A percentile compares a stretch with the other conserved stretches of the same genome.
phyloP scores from a whole-genome alignment of 1,140 invertebrate species.

The Pseudomyrmex flavicornis region DNA sequence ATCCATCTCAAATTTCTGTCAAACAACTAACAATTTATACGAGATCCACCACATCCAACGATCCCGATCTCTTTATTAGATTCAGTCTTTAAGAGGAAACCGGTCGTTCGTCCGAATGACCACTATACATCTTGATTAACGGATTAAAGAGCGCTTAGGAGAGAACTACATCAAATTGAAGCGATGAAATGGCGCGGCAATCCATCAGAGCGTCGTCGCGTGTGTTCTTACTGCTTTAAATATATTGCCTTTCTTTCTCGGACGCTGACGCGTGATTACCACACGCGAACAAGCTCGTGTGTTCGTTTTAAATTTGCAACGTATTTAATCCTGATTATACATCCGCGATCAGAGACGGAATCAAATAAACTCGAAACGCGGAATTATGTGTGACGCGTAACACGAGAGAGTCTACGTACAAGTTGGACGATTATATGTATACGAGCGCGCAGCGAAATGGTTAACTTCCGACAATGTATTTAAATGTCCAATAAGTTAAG shows the following conservation, averaged over 20 bases:
- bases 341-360: too few relatives aligned
- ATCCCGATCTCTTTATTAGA: neutral
- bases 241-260: too few relatives aligned
- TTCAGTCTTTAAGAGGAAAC: neutral
- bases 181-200: neutral
- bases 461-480: neutral
- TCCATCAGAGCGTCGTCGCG: neutral
- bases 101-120: neutral
- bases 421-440: too few relatives aligned
- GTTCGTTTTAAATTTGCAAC: too few relatives aligned
- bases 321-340: neutral
- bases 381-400: neutral
- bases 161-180: neutral
- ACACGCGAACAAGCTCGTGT: too few relatives aligned
- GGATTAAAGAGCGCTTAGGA: conserved; percentile 7
- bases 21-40: neutral
- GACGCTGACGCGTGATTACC: too few relatives aligned
- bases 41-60: neutral
- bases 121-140: neutral
- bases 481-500: conserved; percentile 16
- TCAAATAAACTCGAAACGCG: neutral
- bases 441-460: neutral
- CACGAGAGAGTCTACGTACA: too few relatives aligned
- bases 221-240: too few relatives aligned
- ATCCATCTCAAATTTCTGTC: too few relatives aligned